Conservation (phyloP, 37 sponge, comb jelly and placozoan species). For the Hormiphora californensis region DNA sequence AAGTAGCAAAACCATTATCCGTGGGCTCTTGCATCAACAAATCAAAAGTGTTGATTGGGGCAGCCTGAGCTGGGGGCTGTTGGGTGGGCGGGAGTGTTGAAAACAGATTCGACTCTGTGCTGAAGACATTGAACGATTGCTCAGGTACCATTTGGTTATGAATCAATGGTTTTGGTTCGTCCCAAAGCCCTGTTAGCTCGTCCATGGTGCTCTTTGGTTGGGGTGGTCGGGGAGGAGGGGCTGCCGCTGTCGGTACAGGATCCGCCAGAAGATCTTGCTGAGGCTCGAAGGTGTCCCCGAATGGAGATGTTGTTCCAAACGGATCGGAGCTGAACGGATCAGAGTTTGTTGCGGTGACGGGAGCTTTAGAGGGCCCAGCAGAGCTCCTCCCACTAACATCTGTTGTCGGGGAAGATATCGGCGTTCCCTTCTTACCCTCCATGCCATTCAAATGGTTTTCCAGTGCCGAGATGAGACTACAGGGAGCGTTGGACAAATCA, state of each 20-base stretch:
- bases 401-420: slow-evolving; percentile 25
- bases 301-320: not conserved
- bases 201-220: not conserved
- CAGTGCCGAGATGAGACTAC: slow-evolving; percentile 70
- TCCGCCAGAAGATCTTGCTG: slow-evolving; percentile 22
- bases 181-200: slow-evolving; percentile 29
- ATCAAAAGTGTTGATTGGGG: not conserved
- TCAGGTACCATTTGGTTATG: slow-evolving; percentile 38
- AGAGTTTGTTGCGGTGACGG: not conserved
- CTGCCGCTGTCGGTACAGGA: not conserved
- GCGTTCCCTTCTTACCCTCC: slow-evolving; percentile 59
- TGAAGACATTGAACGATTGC: slow-evolving; percentile 35
- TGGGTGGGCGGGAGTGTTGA: not conserved
- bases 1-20: slow-evolving; percentile 9
- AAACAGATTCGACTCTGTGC: slow-evolving; percentile 12
- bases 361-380: too few relatives aligned
- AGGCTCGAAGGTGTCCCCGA: slow-evolving; percentile 40
- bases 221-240: not conserved
- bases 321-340: not conserved
- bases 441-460: slow-evolving; percentile 68
- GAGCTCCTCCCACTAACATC: not conserved
- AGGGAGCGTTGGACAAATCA: slow-evolving; percentile 69
- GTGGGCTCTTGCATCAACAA: not conserved
- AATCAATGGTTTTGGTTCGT: slow-evolving; percentile 15
- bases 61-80: not conserved